Evolutionary conservation across 2,797 vertebrate species (phyloP).

Genomic region (Chloroceryle amazona): DNA sequence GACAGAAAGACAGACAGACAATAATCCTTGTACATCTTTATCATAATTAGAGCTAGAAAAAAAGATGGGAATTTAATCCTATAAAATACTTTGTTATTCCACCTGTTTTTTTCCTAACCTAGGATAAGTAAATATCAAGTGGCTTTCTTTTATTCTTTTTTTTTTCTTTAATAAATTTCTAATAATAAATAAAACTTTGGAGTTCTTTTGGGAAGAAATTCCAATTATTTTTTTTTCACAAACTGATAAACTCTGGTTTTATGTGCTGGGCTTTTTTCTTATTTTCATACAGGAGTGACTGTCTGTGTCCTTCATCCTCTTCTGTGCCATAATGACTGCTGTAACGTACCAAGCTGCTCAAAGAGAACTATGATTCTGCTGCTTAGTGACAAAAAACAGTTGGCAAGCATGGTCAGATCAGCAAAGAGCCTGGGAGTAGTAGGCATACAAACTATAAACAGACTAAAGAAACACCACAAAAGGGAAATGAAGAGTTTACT

Average conservation of each 20-base stretch:
- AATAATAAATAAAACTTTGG: not conserved
- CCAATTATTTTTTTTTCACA: not conserved
- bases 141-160: not conserved
- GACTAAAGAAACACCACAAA: not conserved
- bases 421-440: not conserved
- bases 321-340: not conserved
- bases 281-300: not conserved
- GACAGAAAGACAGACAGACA: not conserved
- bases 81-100: not conserved
- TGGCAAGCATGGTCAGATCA: not conserved
- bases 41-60: not conserved
- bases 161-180: not conserved
- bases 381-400: not conserved
- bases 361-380: not conserved
- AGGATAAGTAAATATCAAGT: not conserved
- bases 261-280: not conserved
- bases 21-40: not conserved
- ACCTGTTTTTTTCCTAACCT: not conserved
- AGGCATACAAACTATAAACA: not conserved
- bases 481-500: not conserved
- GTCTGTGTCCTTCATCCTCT: not conserved
- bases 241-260: not conserved
- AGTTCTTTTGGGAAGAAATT: not conserved
- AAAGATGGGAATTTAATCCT: not conserved
- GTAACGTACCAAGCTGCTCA: not conserved